Evolutionary conservation across 2,113 vertebrate species (phyloP), one percentile per base, ranked within the genome.

Genomic region (Syngnathus scovelli): DNA sequence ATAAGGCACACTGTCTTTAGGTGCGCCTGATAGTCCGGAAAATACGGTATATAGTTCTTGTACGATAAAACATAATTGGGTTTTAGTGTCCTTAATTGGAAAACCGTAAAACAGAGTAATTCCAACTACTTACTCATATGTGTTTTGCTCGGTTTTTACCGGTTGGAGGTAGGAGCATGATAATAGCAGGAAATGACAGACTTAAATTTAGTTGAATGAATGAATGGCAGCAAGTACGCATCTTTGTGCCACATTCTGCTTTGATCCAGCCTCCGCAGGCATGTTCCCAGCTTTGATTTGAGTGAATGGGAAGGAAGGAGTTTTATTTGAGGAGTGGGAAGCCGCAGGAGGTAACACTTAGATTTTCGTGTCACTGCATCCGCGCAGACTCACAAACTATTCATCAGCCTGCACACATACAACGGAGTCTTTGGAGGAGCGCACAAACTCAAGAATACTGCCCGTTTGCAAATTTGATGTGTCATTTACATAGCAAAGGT

Each of bases 261-360:
- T 90, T 90, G 89, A 90, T 89, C 82, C 81, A 67, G 80, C 75
- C 75, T 80, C 71, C 48, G 65, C 72, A 77, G 78, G 73, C 84
- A 86, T 85, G 73, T 87, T 85, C 83, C 65, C 74, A 54, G 78
- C 87, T 86, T 77, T 86, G 84, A 86, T 86, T 84, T 59, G 64
- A 80, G 74, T 67, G 67, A 74, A 83, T 77, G 80, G 81, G 80
- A 78, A 84, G 81, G 71, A 76, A 78, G 74, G 78, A 62, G 64
- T 80, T 85, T 87, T 83, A 84, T 83, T 79, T 86, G 81, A 83
- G 81, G 78, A 82, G 81, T 77, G 80, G 84, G 86, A 86, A 86
- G 78, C 79, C 84, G 83, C 86, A 87, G 85, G 87, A 86, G 89
- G 87, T 83, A 87, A 83, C 87, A 87, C 85, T 87, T 90, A 80